Base-by-base conservation (phyloP, 2,113 vertebrate genomes). In the Leiothrix lutea region DNA sequence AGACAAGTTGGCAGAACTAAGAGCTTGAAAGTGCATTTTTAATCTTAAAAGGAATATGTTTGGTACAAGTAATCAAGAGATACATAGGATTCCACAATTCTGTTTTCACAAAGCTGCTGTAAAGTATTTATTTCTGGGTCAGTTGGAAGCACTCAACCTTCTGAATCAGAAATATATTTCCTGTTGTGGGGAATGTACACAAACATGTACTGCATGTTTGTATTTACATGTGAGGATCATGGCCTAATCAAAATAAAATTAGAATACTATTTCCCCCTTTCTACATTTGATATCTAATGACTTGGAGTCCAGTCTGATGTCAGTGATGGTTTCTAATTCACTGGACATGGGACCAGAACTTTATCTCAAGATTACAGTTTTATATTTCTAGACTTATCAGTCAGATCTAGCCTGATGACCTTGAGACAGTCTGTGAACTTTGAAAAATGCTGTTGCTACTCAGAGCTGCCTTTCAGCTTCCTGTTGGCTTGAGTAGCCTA, bases 1-100 rank as follows among this genome's bases (percentile, higher is more conserved):
- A 45, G 12, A 54, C 22, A 31, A 65, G 28, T 33, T 48, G 66
- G 85, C 85, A 93, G 79, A 90, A 65, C 60, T 38, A 42, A 85
- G 47, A 83, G 56, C 72, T 70, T 86, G 67, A 77, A 93, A 94
- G 86, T 62, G 64, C 67, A 47, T 77, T 90, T 96, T 93, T 86
- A 69, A 73, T 88, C 71, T 66, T 61, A 35, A 83, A 80, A 92
- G 47, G 54, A 77, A 4, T 90, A 29, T 38, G 28, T 78, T 88
- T 84, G 44, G 24, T 88, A 53, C 14, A 58, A 57, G 44, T 57
- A 88, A 88, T 80, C 54, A 64, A 71, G 84, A 87, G 51, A 42
- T 18, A 42, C 33, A 7, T 3, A 42, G 78, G 44, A 53, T 28
- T 74, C 65, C 78, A 74, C 57, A 81, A 28, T 33, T 66, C 64